Base-by-base conservation (phyloP, 2,797 vertebrate species). In the Pelodytes ibericus region DNA sequence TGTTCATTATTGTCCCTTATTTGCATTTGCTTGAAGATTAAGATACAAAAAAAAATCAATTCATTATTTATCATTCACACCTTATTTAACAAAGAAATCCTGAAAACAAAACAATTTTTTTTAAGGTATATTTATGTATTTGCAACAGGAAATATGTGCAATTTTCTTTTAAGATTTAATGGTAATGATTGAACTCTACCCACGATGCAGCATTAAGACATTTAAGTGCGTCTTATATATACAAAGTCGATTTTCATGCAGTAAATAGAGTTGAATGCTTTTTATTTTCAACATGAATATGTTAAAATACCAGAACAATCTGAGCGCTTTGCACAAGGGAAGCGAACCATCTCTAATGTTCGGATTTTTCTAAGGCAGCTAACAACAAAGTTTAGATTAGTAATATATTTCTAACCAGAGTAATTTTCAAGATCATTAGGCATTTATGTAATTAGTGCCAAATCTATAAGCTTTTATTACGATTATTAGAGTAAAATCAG, bases 351-450 rank as follows among this genome's bases (percentile, higher is more conserved):
- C 81, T 88, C 92, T 93, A 95, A 93, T 94, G 87, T 84, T 89
- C 87, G 93, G 90, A 92, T 94, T 93, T 92, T 89, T 93, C 92
- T 93, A 90, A 92, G 90, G 87, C 92, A 94, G 90, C 90, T 91
- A 91, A 94, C 92, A 95, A 93, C 92, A 94, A 95, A 95, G 91
- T 95, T 95, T 94, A 94, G 91, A 92, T 94, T 91, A 92, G 92
- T 93, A 91, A 93, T 93, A 93, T 92, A 92, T 94, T 93, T 93
- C 90, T 90, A 92, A 93, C 89, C 91, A 93, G 91, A 88, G 91
- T 94, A 87, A 93, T 95, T 95, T 95, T 94, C 94, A 93, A 94
- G 91, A 92, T 94, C 93, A 95, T 95, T 95, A 92, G 87, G 92
- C 90, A 93, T 94, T 94, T 94, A 94, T 93, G 91, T 91, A 93